Evolutionary conservation across 2,888 invertebrate species (phyloP).

Genomic region (Orthosia incerta): DNA sequence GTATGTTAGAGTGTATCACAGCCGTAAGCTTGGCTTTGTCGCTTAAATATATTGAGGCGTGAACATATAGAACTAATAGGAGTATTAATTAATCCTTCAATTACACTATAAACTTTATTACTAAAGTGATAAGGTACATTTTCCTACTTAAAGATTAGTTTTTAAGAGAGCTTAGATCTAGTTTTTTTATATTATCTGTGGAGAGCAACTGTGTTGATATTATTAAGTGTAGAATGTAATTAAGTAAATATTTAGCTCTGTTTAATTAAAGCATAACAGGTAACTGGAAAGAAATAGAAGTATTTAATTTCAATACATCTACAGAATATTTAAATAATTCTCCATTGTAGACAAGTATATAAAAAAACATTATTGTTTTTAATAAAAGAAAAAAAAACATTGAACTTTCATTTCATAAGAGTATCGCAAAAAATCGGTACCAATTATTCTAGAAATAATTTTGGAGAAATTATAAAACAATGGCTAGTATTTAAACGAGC

Average conservation of each 20-base stretch:
- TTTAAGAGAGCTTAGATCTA: constrained; percentile 40
- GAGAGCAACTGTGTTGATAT: constrained; percentile 17
- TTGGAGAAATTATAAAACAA: not conserved
- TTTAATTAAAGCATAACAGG: constrained; percentile 41
- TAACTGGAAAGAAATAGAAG: constrained; percentile 40
- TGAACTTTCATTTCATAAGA: constrained; percentile 16
- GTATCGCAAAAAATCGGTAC: not conserved
- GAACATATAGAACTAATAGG: constrained; percentile 35
- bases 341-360: not conserved
- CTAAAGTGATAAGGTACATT: constrained; percentile 32
- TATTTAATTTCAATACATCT: constrained; percentile 10
- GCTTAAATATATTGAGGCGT: constrained; percentile 59
- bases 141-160: constrained; percentile 42
- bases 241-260: constrained; percentile 35
- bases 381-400: not conserved
- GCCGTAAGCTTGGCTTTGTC: constrained; percentile 72
- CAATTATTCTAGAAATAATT: too few relatives aligned
- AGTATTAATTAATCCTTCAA: constrained; percentile 26
- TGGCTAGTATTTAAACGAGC: too few relatives aligned
- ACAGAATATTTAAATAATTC: not conserved
- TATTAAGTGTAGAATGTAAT: constrained; percentile 15
- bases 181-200: not conserved
- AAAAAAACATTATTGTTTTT: not conserved
- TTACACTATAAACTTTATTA: constrained; percentile 41
- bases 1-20: constrained; percentile 72